Conservation (phyloP, 2,888 invertebrate genomes). For the Cepaea hortensis region DNA sequence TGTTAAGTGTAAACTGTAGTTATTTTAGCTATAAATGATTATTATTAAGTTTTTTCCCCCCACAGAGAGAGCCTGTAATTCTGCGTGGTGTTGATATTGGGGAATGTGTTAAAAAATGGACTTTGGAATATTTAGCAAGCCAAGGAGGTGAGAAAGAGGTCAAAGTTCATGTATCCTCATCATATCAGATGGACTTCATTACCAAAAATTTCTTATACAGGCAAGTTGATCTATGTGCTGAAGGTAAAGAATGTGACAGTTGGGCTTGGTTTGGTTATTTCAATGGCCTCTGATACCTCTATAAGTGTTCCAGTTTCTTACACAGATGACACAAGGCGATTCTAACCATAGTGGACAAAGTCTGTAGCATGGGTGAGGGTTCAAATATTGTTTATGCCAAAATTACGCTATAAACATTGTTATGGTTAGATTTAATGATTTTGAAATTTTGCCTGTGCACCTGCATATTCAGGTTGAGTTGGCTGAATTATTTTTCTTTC, state of each 20-base stretch:
- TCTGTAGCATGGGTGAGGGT: too few relatives aligned
- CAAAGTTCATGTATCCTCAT: conserved; percentile 78
- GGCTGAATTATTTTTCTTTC: too few relatives aligned
- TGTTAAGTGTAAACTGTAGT: too few relatives aligned
- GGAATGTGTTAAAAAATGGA: conserved; percentile 77
- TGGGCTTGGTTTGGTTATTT: neutral
- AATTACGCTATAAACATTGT: too few relatives aligned
- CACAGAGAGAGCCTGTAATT: conserved; percentile 75
- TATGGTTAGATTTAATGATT: too few relatives aligned
- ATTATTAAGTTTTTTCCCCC: conserved; percentile 24
- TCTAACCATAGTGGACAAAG: too few relatives aligned
- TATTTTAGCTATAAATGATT: neutral
- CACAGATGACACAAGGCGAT: too few relatives aligned
- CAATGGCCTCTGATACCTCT: too few relatives aligned
- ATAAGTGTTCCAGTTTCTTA: too few relatives aligned
- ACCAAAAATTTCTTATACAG: conserved; percentile 79
- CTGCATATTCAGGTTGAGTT: too few relatives aligned
- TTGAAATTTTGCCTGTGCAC: too few relatives aligned
- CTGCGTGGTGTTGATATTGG: conserved; percentile 77
- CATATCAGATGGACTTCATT: conserved; percentile 78
- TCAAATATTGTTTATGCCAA: too few relatives aligned
- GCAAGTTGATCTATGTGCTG: conserved; percentile 56
- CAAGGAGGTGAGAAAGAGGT: conserved; percentile 75
- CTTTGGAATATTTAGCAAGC: conserved; percentile 76
- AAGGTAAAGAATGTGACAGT: neutral